Evolutionary conservation across 2,888 invertebrate species (phyloP).

Genomic region (Pseudococcus jackbeardsleyi): DNA sequence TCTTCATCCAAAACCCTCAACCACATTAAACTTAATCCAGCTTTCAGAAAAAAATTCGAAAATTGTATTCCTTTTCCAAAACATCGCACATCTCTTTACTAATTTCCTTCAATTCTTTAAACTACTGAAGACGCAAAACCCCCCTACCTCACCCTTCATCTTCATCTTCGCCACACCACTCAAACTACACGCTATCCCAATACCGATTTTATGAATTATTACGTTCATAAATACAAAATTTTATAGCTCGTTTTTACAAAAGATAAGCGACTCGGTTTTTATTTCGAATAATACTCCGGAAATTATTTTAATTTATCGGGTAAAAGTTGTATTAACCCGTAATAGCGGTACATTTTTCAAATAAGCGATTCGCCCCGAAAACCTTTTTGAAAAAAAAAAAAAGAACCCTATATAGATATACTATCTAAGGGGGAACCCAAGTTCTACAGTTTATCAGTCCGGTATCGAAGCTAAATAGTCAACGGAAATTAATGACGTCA

Average conservation of each 20-base stretch:
- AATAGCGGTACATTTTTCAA: conserved; percentile 61
- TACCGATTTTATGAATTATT: conserved; percentile 55
- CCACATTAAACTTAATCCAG: background rate
- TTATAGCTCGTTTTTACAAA: conserved; percentile 58
- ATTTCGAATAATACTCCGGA: conserved; percentile 62
- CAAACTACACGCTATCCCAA: background rate
- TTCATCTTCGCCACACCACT: background rate
- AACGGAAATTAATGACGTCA: conserved; percentile 63
- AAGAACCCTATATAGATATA: background rate
- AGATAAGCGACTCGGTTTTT: conserved; percentile 61
- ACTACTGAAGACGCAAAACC: background rate
- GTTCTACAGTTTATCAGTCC: conserved; percentile 60
- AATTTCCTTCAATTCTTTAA: background rate
- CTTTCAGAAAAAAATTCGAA: background rate
- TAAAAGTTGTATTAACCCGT: conserved; percentile 57
- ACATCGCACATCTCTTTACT: background rate
- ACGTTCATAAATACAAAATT: conserved; percentile 57
- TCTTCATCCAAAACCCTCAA: background rate
- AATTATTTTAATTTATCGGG: conserved; percentile 62
- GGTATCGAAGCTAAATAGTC: conserved; percentile 59
- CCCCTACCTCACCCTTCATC: background rate
- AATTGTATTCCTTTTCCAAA: background rate
- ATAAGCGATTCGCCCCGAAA: conserved; percentile 50
- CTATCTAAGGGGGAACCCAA: conserved; percentile 16
- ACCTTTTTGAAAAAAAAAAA: conserved; percentile 59